Evolutionary conservation across 2,797 vertebrate genomes (phyloP).

Genomic region (Epinephelus awoara): DNA sequence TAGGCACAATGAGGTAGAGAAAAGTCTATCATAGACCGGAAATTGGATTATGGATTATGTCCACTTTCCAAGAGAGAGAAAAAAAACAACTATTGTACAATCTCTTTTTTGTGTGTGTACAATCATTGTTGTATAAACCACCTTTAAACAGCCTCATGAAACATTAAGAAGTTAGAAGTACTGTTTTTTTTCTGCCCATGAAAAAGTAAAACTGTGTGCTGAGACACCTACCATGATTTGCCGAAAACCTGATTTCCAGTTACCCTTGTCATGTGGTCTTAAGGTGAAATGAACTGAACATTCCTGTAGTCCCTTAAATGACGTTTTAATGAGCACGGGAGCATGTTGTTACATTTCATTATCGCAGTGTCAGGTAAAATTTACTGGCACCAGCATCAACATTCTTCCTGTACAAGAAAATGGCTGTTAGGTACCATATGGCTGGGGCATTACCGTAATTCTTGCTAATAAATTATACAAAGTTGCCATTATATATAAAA

Average conservation of each 20-base stretch:
- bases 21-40: neutral
- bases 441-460: no score
- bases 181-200: neutral
- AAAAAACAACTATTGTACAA: no score
- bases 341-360: neutral
- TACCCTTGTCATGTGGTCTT: no score
- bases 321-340: no score
- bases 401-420: neutral
- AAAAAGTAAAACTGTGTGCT: neutral
- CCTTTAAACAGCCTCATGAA: neutral
- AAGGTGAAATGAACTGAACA: no score
- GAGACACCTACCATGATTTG: neutral
- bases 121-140: no score
- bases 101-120: no score
- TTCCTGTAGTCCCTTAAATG: no score
- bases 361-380: neutral
- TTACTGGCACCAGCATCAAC: neutral
- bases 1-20: neutral
- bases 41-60: no score
- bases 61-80: no score
- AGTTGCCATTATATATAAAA: neutral
- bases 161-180: neutral
- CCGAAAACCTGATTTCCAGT: no score
- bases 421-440: neutral
- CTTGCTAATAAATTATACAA: neutral